A percentile compares a stretch with the other conserved stretches of the same genome.
Conservation (phyloP, 2,888 invertebrate species). For the Phymatocera aterrima region DNA sequence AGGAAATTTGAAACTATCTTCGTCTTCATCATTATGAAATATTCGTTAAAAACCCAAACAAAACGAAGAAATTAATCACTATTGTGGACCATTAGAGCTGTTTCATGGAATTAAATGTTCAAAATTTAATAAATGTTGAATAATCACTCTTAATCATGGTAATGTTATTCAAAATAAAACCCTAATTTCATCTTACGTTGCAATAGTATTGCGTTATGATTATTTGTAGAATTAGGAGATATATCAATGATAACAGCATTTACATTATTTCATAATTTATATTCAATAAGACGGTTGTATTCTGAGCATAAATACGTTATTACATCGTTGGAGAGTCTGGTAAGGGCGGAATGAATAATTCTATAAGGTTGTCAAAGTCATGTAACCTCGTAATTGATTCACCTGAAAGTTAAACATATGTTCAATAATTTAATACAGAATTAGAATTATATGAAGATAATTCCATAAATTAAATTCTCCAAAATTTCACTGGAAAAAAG, state of each 20-base stretch:
- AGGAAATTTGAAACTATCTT: background rate
- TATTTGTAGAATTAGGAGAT: background rate
- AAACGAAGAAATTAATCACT: background rate
- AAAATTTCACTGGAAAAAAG: background rate
- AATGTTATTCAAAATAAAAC: background rate
- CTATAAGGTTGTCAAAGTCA: conserved; percentile 72
- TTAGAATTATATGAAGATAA: background rate
- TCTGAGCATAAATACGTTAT: conserved; percentile 12
- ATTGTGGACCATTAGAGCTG: conserved; percentile 26
- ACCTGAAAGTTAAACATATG: conserved; percentile 59
- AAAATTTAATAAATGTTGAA: conserved; percentile 20
- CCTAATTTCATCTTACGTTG: background rate
- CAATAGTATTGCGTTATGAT: background rate
- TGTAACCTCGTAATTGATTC: conserved; percentile 70
- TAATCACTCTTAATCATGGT: background rate
- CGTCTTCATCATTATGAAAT: conserved; percentile 7
- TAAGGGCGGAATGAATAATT: conserved; percentile 69
- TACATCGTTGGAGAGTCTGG: conserved; percentile 57
- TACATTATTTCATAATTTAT: conserved; percentile 43
- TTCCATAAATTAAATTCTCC: background rate
- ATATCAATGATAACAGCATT: conserved; percentile 5
- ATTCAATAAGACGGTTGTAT: conserved; percentile 23
- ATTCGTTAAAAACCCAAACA: too few species aligned
- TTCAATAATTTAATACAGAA: background rate
- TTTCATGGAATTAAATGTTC: conserved; percentile 9